Conservation (phyloP, 2,888 invertebrate genomes). For the Aricia artaxerxes region DNA sequence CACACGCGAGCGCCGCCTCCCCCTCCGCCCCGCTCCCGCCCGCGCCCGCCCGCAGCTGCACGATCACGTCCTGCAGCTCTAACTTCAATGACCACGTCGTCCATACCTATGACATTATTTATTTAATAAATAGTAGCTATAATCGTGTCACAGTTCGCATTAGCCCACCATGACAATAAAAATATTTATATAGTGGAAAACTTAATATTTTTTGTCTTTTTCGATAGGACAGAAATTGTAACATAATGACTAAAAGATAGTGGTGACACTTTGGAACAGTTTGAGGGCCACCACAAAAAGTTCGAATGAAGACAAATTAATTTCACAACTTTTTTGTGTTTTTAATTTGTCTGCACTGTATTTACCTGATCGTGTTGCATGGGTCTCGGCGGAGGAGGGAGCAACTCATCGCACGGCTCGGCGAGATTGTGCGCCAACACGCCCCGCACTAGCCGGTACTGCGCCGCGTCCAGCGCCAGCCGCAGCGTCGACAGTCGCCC, state of each 20-base stretch:
- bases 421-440: conserved; percentile 94
- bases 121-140: neutral
- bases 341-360: too few relatives aligned
- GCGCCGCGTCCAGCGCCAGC: conserved; percentile 88
- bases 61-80: conserved; percentile 91
- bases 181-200: too few relatives aligned
- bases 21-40: conserved; percentile 72
- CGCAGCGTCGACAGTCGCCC: conserved; percentile 93
- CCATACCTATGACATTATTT: conserved; percentile 73
- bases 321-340: too few relatives aligned
- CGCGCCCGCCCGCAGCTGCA: conserved; percentile 77
- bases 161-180: too few relatives aligned
- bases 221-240: too few relatives aligned
- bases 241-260: too few relatives aligned
- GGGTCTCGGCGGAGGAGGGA: conserved; percentile 44
- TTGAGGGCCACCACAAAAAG: too few relatives aligned
- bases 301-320: too few relatives aligned
- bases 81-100: conserved; percentile 89
- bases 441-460: conserved; percentile 93
- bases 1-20: conserved; percentile 85
- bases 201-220: too few relatives aligned
- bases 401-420: conserved; percentile 80
- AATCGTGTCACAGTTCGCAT: too few relatives aligned
- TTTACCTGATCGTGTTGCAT: conserved; percentile 28
- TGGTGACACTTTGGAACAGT: too few relatives aligned